A percentile compares a stretch with the other conserved stretches of the same genome.
phyloP scores from a whole-genome alignment of 1,140 invertebrate genomes.

The Trachelipus rathkii region DNA sequence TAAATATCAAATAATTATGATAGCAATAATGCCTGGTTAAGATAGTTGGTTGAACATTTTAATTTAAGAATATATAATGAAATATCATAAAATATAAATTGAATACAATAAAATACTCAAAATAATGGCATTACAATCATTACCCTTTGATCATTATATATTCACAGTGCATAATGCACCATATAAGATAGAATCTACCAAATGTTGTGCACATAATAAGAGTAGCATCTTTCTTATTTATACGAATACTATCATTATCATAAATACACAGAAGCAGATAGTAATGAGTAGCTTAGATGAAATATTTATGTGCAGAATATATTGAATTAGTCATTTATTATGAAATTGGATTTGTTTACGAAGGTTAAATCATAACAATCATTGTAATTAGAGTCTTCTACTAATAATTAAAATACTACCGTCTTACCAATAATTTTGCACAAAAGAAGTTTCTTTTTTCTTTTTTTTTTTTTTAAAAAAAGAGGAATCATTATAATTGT shows the following conservation, averaged over 20 bases:
- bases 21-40: not conserved
- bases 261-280: not conserved
- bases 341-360: not conserved
- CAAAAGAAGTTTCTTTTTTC: no score
- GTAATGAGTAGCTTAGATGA: no score
- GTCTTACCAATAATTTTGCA: not conserved
- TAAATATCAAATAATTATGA: not conserved
- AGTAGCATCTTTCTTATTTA: not conserved
- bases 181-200: not conserved
- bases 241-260: not conserved
- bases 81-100: not conserved
- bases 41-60: not conserved
- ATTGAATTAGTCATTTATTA: not conserved
- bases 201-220: not conserved
- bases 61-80: conserved; percentile 7
- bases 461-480: no score
- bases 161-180: no score
- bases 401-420: conserved; percentile 3
- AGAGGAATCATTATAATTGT: no score
- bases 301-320: not conserved
- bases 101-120: not conserved
- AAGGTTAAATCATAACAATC: not conserved
- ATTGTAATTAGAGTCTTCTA: not conserved
- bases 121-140: not conserved
- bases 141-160: conserved; percentile 5